Evolutionary conservation across 1,140 invertebrate genomes (phyloP), one percentile per base, ranked within the genome.

Genomic region (Aphelenchoides besseyi): DNA sequence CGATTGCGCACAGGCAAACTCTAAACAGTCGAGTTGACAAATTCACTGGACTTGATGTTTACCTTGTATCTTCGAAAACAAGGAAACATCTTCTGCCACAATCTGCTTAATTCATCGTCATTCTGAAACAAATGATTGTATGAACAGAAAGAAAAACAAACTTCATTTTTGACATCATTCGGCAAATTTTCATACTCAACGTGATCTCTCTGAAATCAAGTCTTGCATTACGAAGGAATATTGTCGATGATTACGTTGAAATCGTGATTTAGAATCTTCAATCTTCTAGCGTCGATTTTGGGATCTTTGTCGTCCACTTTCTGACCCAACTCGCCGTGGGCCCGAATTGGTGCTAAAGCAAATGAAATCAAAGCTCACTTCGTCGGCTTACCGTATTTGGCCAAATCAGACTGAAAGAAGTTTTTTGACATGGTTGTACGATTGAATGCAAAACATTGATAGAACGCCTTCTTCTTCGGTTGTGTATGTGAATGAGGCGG

Each of bases 171-270:
- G 55, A 33, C 55, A 59, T 33, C 55, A 29, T 59, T 23, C 55
- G 55, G 55, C 5, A 59, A 8, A 33, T 59, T 12, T 8, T 59
- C 32, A 33, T 8, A 59, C 5, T 59, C 18, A 5, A 59, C 12
- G 5, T 59, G 5, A 29, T 59, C 18, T 33, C 23, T 59, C 55
- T 59, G 18, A 28, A 59, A 5, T 59, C 12, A 48, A n/a, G n/a
- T n/a, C n/a, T n/a, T n/a, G n/a, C n/a, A n/a, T n/a, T n/a, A n/a
- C n/a, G n/a, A n/a, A n/a, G n/a, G n/a, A n/a, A n/a, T n/a, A n/a
- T n/a, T n/a, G n/a, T n/a, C n/a, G n/a, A n/a, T n/a, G n/a, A n/a
- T 59, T 59, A 59, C 55, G 55, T 59, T 59, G 55, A 59, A 59
- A 8, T 59, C 55, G 12, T 23, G 55, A 5, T 8, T 5, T 8